A percentile compares a stretch with the other conserved stretches of the same genome.
Conservation (phyloP, 2,888 invertebrate genomes). For the Lasioglossum villosulum region DNA sequence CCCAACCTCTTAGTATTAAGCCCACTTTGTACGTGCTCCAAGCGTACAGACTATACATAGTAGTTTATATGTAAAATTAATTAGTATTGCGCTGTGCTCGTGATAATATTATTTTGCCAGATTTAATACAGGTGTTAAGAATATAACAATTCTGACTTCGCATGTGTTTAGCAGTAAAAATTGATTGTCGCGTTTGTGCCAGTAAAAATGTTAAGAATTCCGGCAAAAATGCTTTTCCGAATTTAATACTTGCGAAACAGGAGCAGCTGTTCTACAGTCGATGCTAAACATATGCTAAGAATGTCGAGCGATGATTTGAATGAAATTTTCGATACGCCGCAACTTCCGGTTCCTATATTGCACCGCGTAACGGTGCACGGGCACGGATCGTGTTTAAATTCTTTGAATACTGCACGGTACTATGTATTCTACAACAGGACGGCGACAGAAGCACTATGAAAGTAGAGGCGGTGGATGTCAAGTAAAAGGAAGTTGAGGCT, state of each 20-base stretch:
- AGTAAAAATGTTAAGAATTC: neutral
- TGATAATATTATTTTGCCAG: neutral
- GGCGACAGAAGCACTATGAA: neutral
- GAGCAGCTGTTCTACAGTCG: neutral
- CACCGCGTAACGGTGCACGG: neutral
- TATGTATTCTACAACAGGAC: neutral
- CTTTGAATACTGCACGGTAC: neutral
- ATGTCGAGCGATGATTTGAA: neutral
- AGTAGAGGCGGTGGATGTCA: conserved; percentile 19
- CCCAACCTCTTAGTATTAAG: neutral
- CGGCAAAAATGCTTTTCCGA: neutral
- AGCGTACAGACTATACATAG: neutral
- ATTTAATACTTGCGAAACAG: neutral
- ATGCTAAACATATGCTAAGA: neutral
- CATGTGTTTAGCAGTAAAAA: neutral
- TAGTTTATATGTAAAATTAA: neutral
- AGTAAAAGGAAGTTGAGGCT: conserved; percentile 16
- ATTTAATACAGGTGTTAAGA: neutral
- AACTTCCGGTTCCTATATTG: conserved; percentile 4
- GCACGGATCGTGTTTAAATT: conserved; percentile 9
- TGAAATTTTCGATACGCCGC: neutral
- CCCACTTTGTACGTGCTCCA: neutral
- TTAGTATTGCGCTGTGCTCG: neutral
- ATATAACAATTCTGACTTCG: neutral
- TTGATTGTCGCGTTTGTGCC: neutral